These are phyloP conservation scores for Syngnathoides biaculeatus DNA, from an alignment of 2,113 vertebrate species.

Conservation along the genomic window DNA sequence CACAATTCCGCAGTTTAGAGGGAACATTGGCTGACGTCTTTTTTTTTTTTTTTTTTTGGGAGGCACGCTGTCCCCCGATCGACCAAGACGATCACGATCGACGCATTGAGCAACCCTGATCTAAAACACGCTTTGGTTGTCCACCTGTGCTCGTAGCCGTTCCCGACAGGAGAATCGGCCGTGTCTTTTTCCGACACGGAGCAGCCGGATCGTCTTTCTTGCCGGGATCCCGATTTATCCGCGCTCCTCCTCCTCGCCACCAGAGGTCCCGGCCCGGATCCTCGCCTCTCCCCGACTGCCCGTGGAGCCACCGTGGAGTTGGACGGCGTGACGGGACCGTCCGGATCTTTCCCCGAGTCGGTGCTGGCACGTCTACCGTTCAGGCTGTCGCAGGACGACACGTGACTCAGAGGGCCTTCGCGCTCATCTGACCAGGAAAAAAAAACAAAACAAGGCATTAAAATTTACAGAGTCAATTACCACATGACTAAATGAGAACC, in stretches of 20 bases:
- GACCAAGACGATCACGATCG: no score
- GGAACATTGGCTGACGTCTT: no score
- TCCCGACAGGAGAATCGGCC: conserved; percentile 29
- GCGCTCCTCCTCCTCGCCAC: conserved; percentile 58
- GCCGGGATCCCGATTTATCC: conserved; percentile 36
- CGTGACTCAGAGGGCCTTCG: conserved; percentile 65
- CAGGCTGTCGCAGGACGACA: conserved; percentile 71
- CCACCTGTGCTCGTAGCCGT: conserved; percentile 45
- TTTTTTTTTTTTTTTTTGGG: no score
- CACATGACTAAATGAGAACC: not conserved
- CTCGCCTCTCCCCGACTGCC: conserved; percentile 32
- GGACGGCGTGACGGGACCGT: conserved; percentile 9
- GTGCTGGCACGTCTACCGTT: conserved; percentile 63
- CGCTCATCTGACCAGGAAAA: conserved; percentile 49
- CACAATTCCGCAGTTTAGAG: no score
- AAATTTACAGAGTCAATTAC: not conserved
- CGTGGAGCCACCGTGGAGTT: conserved; percentile 8
- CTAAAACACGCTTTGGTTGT: not conserved
- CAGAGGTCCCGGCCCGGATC: conserved; percentile 40
- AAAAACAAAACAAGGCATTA: not conserved
- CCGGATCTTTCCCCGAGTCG: conserved; percentile 53
- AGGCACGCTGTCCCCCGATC: no score
- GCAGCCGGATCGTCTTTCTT: conserved; percentile 55
- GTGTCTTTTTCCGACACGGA: conserved; percentile 61
- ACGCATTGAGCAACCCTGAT: no score